Base-by-base conservation (phyloP, 2,113 vertebrate genomes). In the Oncorhynchus tshawytscha region DNA sequence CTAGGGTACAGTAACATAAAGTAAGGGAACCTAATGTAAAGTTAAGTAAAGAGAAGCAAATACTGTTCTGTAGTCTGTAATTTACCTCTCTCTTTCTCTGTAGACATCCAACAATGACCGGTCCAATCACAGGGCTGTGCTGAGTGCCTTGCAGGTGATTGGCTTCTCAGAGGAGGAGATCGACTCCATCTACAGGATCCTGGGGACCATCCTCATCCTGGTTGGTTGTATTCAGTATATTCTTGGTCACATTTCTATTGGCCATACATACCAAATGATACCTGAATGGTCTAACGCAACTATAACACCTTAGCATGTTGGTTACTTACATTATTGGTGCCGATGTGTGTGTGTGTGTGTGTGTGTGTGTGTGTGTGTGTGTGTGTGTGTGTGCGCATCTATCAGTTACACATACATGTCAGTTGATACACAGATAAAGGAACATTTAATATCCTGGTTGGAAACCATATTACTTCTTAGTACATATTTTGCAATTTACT, bases 141-240 rank as follows among this genome's bases (percentile, higher is more conserved):
- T 84, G 11, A 92, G 87, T 0, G 96, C 97, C 1, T 92, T 98
- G 85, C 81, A 78, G 3, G 90, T 96, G 24, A 96, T 97, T 0
- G 96, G 97, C 72, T 98, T 98, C 88, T 91, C 92, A 18, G 3
- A 82, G 0, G 87, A 94, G 60, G 97, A 98, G 87, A 82, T 95
- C 13, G 11, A 18, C 11, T 94, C 95, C 0, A 81, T 97, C 74
- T 92, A 91, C 82, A 93, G 90, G 78, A 92, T 96, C 85, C 93
- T 98, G 51, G 95, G 94, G 0, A 80, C 95, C 76, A 96, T 98
- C 1, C 85, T 98, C 9, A 92, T 94, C 31, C 84, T 98, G 95
- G 97, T 98, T 67, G 90, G 82, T 73, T 62, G 15, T 20, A 5
- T 57, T 9, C 39, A 45, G 39, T 11, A 45, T 11, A 45, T 11